Base-by-base conservation (phyloP, 2,113 vertebrate genomes). In the Elachura formosa region DNA sequence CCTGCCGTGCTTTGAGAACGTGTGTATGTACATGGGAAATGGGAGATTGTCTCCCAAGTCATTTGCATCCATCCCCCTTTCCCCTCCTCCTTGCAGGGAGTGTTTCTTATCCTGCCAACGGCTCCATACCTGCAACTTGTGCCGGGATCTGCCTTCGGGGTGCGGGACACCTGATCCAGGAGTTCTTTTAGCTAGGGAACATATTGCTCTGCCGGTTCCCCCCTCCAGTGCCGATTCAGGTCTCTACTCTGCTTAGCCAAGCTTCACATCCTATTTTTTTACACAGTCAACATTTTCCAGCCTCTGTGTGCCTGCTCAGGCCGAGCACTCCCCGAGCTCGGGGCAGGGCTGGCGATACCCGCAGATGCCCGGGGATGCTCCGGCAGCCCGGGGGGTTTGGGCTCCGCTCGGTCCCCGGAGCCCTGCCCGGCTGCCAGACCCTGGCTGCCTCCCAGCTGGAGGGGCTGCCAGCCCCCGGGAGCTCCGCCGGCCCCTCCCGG, bases 41-140 rank as follows among this genome's bases (percentile, higher is more conserved):
- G 12, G 89, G 75, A 87, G 89, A 67, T 67, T 59, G 89, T 79
- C 74, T 62, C 91, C 69, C 9, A 18, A 61, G 24, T 23, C 46
- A 94, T 96, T 95, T 96, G 90, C 89, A 84, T 94, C 89, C 55
- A 17, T 43, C 40, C 68, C 56, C 61, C 43, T 84, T 48, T 26
- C 72, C 52, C 49, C 51, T 87, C 51, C 82, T 76, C 63, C 40
- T 0, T 0, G 33, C 74, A 20, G 41, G 2, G 43, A 51, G 31
- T 11, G 25, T 16, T 78, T 94, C 29, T 93, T 19, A 36, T 56
- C 63, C 72, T 51, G 68, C 33, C 74, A 48, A n/a, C 0, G 3
- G 28, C 41, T 29, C 33, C 56, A 64, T 38, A 59, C 58, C 54
- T 25, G 54, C 62, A 40, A 41, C 61, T 69, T 28, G 64, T 21